Evolutionary conservation across 2,797 vertebrate species (phyloP), one percentile per base, ranked within the genome.

Genomic region (Echeneis naucrates): DNA sequence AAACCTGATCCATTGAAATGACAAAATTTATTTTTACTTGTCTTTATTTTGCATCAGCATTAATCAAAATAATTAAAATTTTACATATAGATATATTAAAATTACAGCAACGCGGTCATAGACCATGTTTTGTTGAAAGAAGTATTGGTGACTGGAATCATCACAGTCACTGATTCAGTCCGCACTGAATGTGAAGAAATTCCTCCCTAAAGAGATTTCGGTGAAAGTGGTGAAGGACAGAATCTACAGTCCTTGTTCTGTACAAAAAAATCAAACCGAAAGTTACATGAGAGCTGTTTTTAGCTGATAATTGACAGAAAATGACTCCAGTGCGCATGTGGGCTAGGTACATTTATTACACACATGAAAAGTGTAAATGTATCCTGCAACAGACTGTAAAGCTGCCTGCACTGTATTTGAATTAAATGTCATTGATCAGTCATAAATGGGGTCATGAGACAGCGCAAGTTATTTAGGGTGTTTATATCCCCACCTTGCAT

Each of bases 401-500:
- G 13, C 5, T 45, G 7, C 23, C 27, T 59, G 38, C 47, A 24
- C 30, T 47, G 30, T 75, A 27, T 63, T 68, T 66, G 37, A 71
- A 38, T 72, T 44, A 17, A 53, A 66, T 30, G 48, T 38, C 69
- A 79, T 75, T 63, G 59, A 62, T 78, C 56, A 75, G 47, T 77
- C 65, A 65, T 77, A 81, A 73, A 78, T 30, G 8, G 47, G 60
- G 53, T 74, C 61, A 66, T 27, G 12, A 78, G 57, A 53, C 26
- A 56, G 62, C 67, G 76, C 48, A 21, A 63, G 68, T 75, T 68
- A 82, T 83, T 72, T 64, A 55, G 82, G 68, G 57, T 63, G 77
- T 82, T 87, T 83, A 77, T 64, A 51, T 75, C 57, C 64, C 71
- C 45, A 13, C 48, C 40, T 61, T 35, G 40, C 68, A 83, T 85